phyloP scores from a whole-genome alignment of 2,797 vertebrate genomes.

The Natrix natrix region DNA sequence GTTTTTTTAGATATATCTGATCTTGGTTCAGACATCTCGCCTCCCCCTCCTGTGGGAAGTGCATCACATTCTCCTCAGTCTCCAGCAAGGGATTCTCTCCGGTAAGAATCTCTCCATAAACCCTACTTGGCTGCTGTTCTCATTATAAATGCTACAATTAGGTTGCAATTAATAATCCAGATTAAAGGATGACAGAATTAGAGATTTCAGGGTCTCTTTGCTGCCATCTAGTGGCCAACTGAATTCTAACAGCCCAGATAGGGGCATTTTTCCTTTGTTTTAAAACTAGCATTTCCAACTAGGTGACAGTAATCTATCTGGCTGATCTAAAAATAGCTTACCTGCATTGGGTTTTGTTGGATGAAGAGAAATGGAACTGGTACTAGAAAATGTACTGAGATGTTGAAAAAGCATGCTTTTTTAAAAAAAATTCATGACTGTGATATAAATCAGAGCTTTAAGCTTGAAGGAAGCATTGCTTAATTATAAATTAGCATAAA shows the following conservation, averaged over 20 bases:
- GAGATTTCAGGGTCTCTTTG: background rate
- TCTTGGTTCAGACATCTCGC: conserved; percentile 74
- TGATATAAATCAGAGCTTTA: background rate
- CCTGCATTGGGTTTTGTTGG: background rate
- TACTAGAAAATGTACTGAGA: background rate
- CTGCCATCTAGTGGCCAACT: background rate
- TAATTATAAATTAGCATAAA: background rate
- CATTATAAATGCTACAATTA: background rate
- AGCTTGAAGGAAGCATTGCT: background rate
- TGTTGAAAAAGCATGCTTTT: background rate
- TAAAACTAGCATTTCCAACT: background rate
- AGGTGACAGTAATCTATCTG: background rate
- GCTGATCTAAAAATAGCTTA: background rate
- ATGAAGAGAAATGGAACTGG: too few species aligned
- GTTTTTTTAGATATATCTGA: conserved; percentile 83
- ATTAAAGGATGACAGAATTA: background rate
- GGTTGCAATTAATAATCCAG: background rate
- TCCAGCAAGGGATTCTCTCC: conserved; percentile 68
- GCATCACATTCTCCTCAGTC: conserved; percentile 58
- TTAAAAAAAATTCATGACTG: background rate
- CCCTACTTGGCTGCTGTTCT: background rate
- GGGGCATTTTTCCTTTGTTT: background rate
- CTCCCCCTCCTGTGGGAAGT: conserved; percentile 41
- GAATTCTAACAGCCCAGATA: background rate
- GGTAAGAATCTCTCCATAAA: conserved; percentile 50